phyloP scores from a whole-genome alignment of 2,797 vertebrate genomes.

The Sylvilagus floridanus region DNA sequence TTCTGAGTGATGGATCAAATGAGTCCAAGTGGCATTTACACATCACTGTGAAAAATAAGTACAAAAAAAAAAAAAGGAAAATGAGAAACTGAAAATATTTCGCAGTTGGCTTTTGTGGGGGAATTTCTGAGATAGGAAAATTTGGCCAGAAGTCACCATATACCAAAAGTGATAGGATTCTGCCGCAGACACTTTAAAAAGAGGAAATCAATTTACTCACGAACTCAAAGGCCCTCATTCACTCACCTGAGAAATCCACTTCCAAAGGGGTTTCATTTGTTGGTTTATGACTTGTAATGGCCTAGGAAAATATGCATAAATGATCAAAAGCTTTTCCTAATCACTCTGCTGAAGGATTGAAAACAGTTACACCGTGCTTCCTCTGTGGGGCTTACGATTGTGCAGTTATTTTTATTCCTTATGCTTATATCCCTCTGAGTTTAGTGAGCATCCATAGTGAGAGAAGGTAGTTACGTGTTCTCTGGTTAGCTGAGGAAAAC shows the following conservation, averaged over 20 bases:
- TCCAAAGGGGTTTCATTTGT: conserved; percentile 10
- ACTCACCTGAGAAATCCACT: background rate
- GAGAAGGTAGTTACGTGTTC: background rate
- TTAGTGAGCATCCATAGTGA: background rate
- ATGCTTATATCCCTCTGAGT: background rate
- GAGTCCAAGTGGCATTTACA: conserved; percentile 14
- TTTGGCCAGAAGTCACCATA: conserved; percentile 18
- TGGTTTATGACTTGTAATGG: background rate
- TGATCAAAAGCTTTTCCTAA: conserved; percentile 31
- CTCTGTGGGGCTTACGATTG: background rate
- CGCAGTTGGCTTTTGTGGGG: background rate
- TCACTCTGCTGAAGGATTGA: background rate
- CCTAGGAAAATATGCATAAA: background rate
- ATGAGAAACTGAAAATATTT: conserved; percentile 33
- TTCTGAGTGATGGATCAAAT: conserved; percentile 43
- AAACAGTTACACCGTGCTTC: background rate
- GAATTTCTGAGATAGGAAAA: conserved; percentile 42
- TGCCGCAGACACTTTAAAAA: background rate
- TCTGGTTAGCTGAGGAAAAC: background rate
- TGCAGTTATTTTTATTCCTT: background rate
- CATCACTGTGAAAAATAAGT: background rate
- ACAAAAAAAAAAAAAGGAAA: conserved; percentile 55
- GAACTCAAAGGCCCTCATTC: conserved; percentile 13
- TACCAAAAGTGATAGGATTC: conserved; percentile 31
- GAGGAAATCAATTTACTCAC: background rate